Evolutionary conservation across 2,797 vertebrate species (phyloP).

Genomic region (Telmatherina bonti): DNA sequence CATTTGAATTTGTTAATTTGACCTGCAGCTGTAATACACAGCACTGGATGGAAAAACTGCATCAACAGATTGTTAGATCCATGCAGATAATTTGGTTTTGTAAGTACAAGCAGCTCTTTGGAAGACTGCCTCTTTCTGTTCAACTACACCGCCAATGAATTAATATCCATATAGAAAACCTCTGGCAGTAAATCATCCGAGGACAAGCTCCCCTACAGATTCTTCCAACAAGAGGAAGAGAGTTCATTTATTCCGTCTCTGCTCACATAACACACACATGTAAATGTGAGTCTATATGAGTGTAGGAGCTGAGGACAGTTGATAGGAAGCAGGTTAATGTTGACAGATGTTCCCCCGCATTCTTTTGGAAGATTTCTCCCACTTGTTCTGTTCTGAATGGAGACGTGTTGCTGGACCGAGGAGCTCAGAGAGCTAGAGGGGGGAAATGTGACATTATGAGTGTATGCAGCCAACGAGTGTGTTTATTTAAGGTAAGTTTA

Average conservation of each 20-base stretch:
- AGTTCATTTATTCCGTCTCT: slow-evolving; percentile 51
- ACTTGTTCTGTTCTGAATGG: slow-evolving; percentile 55
- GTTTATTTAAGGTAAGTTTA: slow-evolving; percentile 64
- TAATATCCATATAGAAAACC: slow-evolving; percentile 50
- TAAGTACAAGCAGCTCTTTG: slow-evolving; percentile 26
- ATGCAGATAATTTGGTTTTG: slow-evolving; percentile 18
- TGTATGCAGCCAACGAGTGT: slow-evolving; percentile 38
- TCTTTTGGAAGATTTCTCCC: slow-evolving; percentile 71
- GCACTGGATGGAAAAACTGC: neutral
- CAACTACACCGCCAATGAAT: slow-evolving; percentile 29
- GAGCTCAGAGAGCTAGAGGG: slow-evolving; percentile 6
- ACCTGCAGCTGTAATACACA: neutral
- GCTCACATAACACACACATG: slow-evolving; percentile 26
- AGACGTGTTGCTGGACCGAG: slow-evolving; percentile 41
- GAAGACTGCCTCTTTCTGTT: slow-evolving; percentile 3
- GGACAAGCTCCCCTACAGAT: slow-evolving; percentile 40
- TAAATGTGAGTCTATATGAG: slow-evolving; percentile 11
- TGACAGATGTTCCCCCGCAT: slow-evolving; percentile 67
- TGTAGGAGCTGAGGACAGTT: slow-evolving; percentile 60
- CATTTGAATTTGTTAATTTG: neutral
- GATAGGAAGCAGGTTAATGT: slow-evolving; percentile 75
- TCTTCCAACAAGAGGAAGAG: slow-evolving; percentile 56
- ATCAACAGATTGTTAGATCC: slow-evolving; percentile 3
- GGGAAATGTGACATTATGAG: slow-evolving; percentile 37
- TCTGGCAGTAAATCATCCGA: slow-evolving; percentile 55